These are phyloP conservation scores for Pachyseris speciosa DNA, from an alignment of 64 coral and sea anemone species.

Conservation along the genomic window DNA sequence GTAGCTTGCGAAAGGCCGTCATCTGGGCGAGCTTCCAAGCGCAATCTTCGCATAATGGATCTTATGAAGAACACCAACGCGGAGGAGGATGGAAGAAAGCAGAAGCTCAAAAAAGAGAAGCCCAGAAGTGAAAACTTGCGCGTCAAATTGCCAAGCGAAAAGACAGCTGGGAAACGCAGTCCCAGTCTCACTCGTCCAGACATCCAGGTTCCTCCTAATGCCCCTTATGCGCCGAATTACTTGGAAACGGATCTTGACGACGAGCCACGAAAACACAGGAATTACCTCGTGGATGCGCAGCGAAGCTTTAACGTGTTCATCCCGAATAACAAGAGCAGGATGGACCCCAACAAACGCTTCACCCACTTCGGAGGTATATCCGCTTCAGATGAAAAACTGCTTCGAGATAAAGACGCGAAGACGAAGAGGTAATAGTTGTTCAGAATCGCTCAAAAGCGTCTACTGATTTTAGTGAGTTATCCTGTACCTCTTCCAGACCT, in stretches of 20 bases:
- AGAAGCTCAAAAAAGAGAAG: not conserved
- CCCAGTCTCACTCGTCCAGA: slow-evolving; percentile 24
- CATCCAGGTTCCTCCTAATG: slow-evolving; percentile 33
- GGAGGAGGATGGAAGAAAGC: slow-evolving; percentile 52
- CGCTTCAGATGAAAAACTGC: slow-evolving; percentile 28
- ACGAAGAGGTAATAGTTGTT: slow-evolving; percentile 20
- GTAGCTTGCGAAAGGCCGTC: slow-evolving; percentile 39
- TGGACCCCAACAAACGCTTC: slow-evolving; percentile 35
- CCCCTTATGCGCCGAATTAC: slow-evolving; percentile 68
- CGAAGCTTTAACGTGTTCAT: slow-evolving; percentile 58
- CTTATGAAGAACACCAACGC: slow-evolving; percentile 65
- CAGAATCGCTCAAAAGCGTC: no score
- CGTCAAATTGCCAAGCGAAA: not conserved
- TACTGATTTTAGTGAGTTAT: no score
- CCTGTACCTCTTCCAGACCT: no score
- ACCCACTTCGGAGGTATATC: slow-evolving; percentile 10
- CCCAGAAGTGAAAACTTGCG: not conserved
- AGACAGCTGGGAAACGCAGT: not conserved
- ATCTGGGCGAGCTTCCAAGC: slow-evolving; percentile 53
- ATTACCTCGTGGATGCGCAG: slow-evolving; percentile 60
- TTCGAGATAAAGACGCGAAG: not conserved
- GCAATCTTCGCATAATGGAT: slow-evolving; percentile 78
- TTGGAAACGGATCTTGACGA: slow-evolving; percentile 46
- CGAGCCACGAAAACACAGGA: not conserved
- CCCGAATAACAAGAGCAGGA: not conserved